These are phyloP conservation scores for Larimichthys crocea DNA, from an alignment of 2,113 vertebrate species.

Conservation along the genomic window DNA sequence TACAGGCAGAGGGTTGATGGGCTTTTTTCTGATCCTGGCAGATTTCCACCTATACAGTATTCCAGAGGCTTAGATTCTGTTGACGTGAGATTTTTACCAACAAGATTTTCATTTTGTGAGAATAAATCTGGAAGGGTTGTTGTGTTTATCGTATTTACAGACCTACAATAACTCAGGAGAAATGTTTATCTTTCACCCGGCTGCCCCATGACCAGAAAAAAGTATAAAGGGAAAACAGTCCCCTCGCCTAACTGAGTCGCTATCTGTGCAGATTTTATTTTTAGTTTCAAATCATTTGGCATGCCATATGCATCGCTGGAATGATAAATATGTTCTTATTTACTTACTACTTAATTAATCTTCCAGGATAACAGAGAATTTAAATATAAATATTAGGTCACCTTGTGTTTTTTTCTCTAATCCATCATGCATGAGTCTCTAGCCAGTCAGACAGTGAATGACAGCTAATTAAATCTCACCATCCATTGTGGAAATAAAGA, in stretches of 20 bases:
- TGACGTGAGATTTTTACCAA: conserved; percentile 48
- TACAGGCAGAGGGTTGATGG: conserved; percentile 37
- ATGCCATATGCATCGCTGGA: background rate
- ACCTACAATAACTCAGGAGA: background rate
- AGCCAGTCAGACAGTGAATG: background rate
- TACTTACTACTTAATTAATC: background rate
- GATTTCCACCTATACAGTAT: conserved; percentile 25
- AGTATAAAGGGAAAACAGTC: background rate
- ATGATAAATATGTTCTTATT: background rate
- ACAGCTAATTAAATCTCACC: conserved; percentile 27
- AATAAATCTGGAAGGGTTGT: background rate
- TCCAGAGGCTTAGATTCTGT: conserved; percentile 5
- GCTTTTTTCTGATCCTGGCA: conserved; percentile 62
- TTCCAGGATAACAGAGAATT: background rate
- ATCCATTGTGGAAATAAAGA: conserved; percentile 16
- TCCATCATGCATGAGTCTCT: background rate
- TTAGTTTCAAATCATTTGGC: background rate
- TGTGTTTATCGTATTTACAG: background rate
- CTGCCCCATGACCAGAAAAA: background rate
- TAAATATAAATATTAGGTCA: conserved; percentile 3
- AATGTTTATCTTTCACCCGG: conserved; percentile 4
- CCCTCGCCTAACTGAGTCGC: background rate
- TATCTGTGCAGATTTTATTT: background rate
- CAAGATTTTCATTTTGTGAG: conserved; percentile 14
- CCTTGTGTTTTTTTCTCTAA: background rate